phyloP scores from a whole-genome alignment of 2,797 vertebrate genomes.

The Sylvilagus floridanus region DNA sequence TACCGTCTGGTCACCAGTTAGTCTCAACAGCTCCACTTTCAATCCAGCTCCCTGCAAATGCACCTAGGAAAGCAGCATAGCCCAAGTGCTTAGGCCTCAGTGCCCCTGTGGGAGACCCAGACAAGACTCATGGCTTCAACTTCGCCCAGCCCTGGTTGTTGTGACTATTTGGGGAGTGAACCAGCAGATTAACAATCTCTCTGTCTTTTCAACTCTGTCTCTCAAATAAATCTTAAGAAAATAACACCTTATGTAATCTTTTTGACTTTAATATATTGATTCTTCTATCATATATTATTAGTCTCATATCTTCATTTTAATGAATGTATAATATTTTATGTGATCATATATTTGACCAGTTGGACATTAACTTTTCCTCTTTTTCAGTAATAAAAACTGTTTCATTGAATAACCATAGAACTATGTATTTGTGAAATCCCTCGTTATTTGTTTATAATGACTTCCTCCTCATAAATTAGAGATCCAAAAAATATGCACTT shows the following conservation, averaged over 20 bases:
- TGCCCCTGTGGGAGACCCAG: too few species aligned
- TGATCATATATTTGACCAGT: not conserved
- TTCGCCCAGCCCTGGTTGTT: too few species aligned
- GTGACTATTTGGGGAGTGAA: too few species aligned
- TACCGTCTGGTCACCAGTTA: too few species aligned
- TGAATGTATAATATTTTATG: not conserved
- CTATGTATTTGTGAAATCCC: not conserved
- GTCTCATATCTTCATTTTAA: slow-evolving; percentile 11
- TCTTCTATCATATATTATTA: not conserved
- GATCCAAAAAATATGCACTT: not conserved
- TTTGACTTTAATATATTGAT: not conserved
- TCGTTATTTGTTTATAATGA: not conserved
- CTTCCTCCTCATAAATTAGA: not conserved
- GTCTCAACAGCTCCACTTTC: too few species aligned
- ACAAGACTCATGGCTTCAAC: too few species aligned
- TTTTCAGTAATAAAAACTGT: not conserved
- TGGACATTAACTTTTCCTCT: not conserved
- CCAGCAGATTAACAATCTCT: too few species aligned
- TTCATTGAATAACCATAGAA: not conserved
- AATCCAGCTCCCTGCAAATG: too few species aligned
- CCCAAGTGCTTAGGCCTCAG: too few species aligned
- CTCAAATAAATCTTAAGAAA: not conserved
- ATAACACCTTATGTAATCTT: not conserved
- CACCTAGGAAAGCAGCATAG: too few species aligned
- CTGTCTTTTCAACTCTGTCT: too few species aligned